Evolutionary conservation across 2,888 invertebrate genomes (phyloP), one percentile per base, ranked within the genome.

Genomic region (Oxyteleia sp.): DNA sequence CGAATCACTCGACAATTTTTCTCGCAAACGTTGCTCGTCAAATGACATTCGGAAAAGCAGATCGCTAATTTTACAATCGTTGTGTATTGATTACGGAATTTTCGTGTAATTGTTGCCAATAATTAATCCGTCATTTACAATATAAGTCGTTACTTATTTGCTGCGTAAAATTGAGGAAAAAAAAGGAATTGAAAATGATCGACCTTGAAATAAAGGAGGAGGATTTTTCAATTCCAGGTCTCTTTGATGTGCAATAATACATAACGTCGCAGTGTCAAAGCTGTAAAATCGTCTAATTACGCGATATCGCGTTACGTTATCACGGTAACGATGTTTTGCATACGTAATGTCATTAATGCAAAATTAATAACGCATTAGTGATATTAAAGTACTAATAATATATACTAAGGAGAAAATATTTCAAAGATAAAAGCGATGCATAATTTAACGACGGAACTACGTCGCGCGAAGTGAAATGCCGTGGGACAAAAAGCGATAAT

Each of bases 281-380:
- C 47, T 74, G 53, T 23, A 63, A 64, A 75, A 75, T 57, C 18
- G 35, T 75, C 74, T 26, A 64, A 64, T 75, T 64, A 64, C 38
- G 45, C 38, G 64, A 75, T 64, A 57, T 64, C 57, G 18, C 63
- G 45, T 63, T 55, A 63, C 74, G 63, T 35, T 76, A 59, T 59
- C 59, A 26, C 45, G 29, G 23, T 59, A 68, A 76, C 35, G 61
- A 68, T 61, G 53, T 53, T 78, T 78, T 45, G 69, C 61, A 45
- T 45, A 61, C 53, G 63, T 68, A 61, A 69, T 63, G 10, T 45
- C 68, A 35, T 78, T 69, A 55, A 53, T 69, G 61, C 78, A 63
- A 78, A 61, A 61, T 78, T 78, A 78, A 78, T 61, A 78, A 45
- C 59, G 78, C 59, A 76, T 68, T 43, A 76, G 68, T 53, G 66